phyloP scores from a whole-genome alignment of 2,888 invertebrate species.

The Camponotus fellah region DNA sequence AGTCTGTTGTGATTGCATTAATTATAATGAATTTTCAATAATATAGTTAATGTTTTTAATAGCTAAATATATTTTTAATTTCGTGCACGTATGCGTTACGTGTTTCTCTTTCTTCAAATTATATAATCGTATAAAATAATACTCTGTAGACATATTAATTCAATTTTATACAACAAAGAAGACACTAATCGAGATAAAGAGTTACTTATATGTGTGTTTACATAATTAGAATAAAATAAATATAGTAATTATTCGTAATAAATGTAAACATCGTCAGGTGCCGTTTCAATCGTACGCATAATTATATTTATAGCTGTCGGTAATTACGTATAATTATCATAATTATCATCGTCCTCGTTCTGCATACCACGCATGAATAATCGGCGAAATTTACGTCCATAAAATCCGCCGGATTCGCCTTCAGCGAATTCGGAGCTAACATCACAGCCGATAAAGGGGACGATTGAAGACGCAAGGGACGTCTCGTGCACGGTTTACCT shows the following conservation, averaged over 20 bases:
- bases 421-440: not conserved
- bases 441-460: not conserved
- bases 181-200: constrained; percentile 17
- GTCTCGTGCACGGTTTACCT: constrained; percentile 32
- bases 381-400: not conserved
- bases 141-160: not conserved
- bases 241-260: not conserved
- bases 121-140: constrained; percentile 5
- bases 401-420: not conserved
- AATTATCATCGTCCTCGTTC: constrained; percentile 12
- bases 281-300: not conserved
- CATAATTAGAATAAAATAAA: constrained; percentile 11
- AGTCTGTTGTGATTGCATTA: not conserved
- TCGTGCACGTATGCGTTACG: not conserved
- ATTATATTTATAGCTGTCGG: constrained; percentile 15
- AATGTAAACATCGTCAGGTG: not conserved
- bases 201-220: not conserved
- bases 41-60: not conserved
- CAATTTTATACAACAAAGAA: constrained; percentile 4
- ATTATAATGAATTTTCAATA: not conserved
- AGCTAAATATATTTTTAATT: not conserved
- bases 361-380: not conserved
- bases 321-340: constrained; percentile 9
- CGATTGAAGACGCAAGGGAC: constrained; percentile 25
- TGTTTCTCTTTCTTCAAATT: not conserved